These are phyloP conservation scores for Amblyteles armatorius DNA, from an alignment of 2,888 invertebrate genomes.

Conservation along the genomic window DNA sequence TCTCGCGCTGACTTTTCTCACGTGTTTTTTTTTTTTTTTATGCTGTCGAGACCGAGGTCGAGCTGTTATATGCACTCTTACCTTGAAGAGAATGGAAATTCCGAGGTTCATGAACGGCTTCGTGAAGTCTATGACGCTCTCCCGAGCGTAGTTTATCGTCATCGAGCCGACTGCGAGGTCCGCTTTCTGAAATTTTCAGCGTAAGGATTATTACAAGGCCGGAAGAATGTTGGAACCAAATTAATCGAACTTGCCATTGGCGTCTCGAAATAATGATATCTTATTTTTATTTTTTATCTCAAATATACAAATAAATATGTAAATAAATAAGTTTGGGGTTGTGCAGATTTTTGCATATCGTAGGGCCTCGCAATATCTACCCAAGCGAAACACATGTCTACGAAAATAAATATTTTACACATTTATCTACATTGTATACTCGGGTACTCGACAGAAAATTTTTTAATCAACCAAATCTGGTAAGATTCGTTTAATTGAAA, in stretches of 20 bases:
- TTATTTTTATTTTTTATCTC: background rate
- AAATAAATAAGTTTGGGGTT: background rate
- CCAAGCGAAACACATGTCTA: constrained; percentile 27
- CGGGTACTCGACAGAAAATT: background rate
- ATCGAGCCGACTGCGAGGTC: constrained; percentile 95
- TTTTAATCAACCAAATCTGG: too few relatives aligned
- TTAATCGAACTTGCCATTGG: background rate
- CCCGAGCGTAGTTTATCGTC: constrained; percentile 95
- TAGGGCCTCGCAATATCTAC: constrained; percentile 50
- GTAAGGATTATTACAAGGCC: constrained; percentile 32
- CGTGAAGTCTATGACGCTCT: constrained; percentile 96
- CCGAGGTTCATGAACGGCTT: constrained; percentile 97
- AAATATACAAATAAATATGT: background rate
- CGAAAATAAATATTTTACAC: constrained; percentile 13
- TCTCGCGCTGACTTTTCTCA: constrained; percentile 5
- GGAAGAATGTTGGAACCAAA: constrained; percentile 1
- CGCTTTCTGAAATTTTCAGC: constrained; percentile 88
- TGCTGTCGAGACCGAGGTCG: background rate
- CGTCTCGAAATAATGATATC: background rate
- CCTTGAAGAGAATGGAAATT: constrained; percentile 94
- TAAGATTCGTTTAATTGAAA: background rate
- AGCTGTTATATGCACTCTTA: constrained; percentile 79
- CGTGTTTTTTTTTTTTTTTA: constrained; percentile 18
- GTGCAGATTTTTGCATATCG: constrained; percentile 45
- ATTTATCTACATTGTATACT: background rate